phyloP scores from a whole-genome alignment of 2,888 invertebrate species.

The Chaetogeoica ovagalla region DNA sequence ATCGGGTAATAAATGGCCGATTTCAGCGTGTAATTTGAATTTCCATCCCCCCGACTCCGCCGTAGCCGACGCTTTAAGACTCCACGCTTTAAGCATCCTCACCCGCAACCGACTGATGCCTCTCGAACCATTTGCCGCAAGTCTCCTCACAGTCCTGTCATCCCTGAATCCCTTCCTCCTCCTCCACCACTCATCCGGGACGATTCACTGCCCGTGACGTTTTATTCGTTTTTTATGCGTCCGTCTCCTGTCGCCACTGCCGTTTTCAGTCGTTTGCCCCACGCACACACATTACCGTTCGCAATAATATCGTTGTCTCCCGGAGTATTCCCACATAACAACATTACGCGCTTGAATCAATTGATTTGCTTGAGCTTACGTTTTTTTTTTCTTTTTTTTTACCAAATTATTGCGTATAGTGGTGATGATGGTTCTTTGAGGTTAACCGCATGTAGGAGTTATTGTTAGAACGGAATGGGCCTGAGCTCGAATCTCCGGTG shows the following conservation, averaged over 20 bases:
- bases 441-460: no score
- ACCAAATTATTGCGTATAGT: no score
- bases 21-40: conserved; percentile 46
- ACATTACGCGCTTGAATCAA: no score
- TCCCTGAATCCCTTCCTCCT: background rate
- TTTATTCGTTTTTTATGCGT: conserved; percentile 19
- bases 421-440: no score
- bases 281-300: no score
- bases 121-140: background rate
- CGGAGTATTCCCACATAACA: no score
- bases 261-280: background rate
- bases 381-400: no score
- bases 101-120: background rate
- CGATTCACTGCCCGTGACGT: conserved; percentile 20
- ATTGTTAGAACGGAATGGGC: no score
- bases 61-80: background rate
- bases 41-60: background rate
- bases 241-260: background rate
- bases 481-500: no score
- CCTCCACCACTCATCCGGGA: background rate
- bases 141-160: background rate
- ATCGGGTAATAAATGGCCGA: conserved; percentile 37
- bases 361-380: no score
- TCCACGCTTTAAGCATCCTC: background rate
- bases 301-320: background rate